Evolutionary conservation across 2,888 invertebrate species (phyloP).

Genomic region (Catocala nupta): DNA sequence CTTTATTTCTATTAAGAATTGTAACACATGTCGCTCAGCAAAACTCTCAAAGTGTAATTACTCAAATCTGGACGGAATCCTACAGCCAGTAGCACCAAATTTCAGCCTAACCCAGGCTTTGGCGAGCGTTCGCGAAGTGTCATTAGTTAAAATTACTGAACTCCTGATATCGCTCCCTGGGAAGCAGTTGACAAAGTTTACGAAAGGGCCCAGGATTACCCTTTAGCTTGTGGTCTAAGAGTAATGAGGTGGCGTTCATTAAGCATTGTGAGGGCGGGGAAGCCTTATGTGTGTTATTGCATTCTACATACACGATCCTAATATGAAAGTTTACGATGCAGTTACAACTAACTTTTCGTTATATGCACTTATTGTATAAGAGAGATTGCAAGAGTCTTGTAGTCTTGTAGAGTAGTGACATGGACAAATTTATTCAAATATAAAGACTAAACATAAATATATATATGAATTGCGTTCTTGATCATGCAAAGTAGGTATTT

Average conservation of each 20-base stretch:
- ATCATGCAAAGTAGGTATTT: too few species aligned
- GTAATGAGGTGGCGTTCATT: constrained; percentile 27
- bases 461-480: too few species aligned
- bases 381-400: too few species aligned
- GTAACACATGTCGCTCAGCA: constrained; percentile 16
- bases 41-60: constrained; percentile 53
- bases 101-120: constrained; percentile 51
- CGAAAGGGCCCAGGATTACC: constrained; percentile 68
- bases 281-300: too few species aligned
- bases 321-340: too few species aligned
- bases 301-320: too few species aligned
- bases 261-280: not conserved
- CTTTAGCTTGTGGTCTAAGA: constrained; percentile 46
- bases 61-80: constrained; percentile 59
- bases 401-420: too few species aligned
- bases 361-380: too few species aligned
- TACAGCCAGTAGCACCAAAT: constrained; percentile 52
- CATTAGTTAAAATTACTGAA: constrained; percentile 84
- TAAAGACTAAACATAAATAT: too few species aligned
- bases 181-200: constrained; percentile 80
- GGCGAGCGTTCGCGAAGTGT: constrained; percentile 65
- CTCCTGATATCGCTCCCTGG: constrained; percentile 79
- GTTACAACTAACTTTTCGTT: too few species aligned
- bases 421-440: too few species aligned
- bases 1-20: constrained; percentile 6